Conservation (phyloP, 1,140 invertebrate genomes). For the Arctopsyche grandis region DNA sequence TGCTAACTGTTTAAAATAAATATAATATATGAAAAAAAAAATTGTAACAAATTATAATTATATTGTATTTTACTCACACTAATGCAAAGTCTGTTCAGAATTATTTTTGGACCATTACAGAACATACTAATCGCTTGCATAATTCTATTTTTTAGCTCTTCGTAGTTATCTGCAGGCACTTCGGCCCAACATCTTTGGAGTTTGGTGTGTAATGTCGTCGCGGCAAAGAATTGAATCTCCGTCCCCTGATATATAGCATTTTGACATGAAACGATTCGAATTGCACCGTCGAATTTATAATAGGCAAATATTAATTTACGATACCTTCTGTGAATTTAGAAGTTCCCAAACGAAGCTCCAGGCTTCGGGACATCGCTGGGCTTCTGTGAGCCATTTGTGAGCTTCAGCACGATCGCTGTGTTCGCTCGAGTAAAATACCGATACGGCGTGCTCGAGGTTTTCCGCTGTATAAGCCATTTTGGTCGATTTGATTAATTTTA, state of each 20-base stretch:
- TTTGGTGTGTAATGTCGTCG: conserved; percentile 87
- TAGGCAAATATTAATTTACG: too few species aligned
- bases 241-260: conserved; percentile 68
- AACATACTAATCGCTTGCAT: conserved; percentile 80
- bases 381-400: conserved; percentile 83
- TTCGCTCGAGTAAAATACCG: conserved; percentile 66
- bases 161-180: conserved; percentile 80
- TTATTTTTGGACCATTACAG: conserved; percentile 81
- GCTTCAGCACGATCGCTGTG: conserved; percentile 74
- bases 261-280: neutral
- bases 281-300: too few species aligned
- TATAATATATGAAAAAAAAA: too few species aligned
- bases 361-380: conserved; percentile 83
- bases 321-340: conserved; percentile 79
- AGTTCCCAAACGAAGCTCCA: conserved; percentile 92
- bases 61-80: conserved; percentile 74
- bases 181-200: conserved; percentile 87
- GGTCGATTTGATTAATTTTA: neutral
- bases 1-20: conserved; percentile 58
- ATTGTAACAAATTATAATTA: conserved; percentile 29
- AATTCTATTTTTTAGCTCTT: conserved; percentile 78
- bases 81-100: conserved; percentile 87
- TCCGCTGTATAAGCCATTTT: conserved; percentile 63
- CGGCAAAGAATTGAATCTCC: conserved; percentile 93
- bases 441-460: conserved; percentile 66